Evolutionary conservation across 2,888 invertebrate species (phyloP).

Genomic region (Coenonympha arcania): DNA sequence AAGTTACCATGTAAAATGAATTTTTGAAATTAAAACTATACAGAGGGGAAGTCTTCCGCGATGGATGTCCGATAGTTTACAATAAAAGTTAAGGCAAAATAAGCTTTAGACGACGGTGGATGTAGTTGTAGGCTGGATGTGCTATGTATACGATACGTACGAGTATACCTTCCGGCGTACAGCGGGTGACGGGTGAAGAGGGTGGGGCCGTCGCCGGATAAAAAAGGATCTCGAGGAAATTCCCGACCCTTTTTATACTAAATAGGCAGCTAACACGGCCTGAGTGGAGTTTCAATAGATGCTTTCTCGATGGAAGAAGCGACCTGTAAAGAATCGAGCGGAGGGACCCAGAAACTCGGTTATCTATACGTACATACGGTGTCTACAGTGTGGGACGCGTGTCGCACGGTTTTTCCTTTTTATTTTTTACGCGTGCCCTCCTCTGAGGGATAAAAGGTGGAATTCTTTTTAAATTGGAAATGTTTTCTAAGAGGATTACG

Average conservation of each 20-base stretch:
- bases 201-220: slow-evolving; percentile 57
- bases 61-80: no score
- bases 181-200: slow-evolving; percentile 30
- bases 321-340: slow-evolving; percentile 70
- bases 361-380: slow-evolving; percentile 42
- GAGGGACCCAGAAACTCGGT: slow-evolving; percentile 52
- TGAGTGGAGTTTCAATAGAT: slow-evolving; percentile 75
- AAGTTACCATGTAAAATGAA: no score
- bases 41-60: no score
- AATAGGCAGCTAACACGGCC: slow-evolving; percentile 74
- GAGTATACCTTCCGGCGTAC: slow-evolving; percentile 6
- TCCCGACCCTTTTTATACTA: slow-evolving; percentile 74
- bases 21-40: no score
- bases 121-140: neutral
- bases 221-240: slow-evolving; percentile 69
- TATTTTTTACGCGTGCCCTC: slow-evolving; percentile 72
- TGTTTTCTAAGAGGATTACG: slow-evolving; percentile 75
- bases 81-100: no score
- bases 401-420: slow-evolving; percentile 69
- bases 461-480: slow-evolving; percentile 76
- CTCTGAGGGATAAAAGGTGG: slow-evolving; percentile 66
- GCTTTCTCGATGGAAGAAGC: slow-evolving; percentile 71
- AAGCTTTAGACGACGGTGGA: neutral
- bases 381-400: slow-evolving; percentile 40
- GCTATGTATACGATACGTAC: no score